These are phyloP conservation scores for Diarsia rubi DNA, from an alignment of 2,888 invertebrate species.

Conservation along the genomic window DNA sequence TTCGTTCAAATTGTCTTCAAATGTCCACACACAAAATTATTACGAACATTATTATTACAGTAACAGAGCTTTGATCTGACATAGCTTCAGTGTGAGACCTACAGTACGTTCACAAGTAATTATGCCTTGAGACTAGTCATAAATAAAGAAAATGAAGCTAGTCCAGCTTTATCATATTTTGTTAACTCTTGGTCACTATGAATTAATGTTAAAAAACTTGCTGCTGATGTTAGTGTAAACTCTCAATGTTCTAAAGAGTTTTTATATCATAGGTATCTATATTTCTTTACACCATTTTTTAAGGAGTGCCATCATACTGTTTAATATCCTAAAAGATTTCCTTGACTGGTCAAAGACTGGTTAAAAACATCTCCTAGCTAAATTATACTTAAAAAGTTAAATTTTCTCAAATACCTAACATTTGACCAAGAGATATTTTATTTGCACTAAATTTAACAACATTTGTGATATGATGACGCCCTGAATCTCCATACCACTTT, in stretches of 20 bases:
- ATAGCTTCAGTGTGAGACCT: background rate
- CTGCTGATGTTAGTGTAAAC: conserved; percentile 20
- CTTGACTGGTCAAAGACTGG: background rate
- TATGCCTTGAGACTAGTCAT: background rate
- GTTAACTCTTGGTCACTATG: background rate
- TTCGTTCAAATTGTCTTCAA: background rate
- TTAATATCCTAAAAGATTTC: background rate
- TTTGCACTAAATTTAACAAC: background rate
- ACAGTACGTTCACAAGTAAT: background rate
- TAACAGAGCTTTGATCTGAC: background rate
- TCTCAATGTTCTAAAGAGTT: background rate
- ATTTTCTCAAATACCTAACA: background rate
- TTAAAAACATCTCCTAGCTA: background rate
- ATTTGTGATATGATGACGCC: background rate
- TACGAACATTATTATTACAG: background rate
- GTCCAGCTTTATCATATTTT: no score
- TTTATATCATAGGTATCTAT: background rate
- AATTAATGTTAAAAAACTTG: background rate
- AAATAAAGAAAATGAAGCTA: background rate
- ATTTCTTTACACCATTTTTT: background rate
- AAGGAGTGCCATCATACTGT: conserved; percentile 2
- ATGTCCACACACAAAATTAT: background rate
- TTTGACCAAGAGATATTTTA: background rate
- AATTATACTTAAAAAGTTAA: background rate
- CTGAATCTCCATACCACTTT: background rate